phyloP scores from a whole-genome alignment of 2,888 invertebrate genomes.

The Hirtodrosophila histrioides region DNA sequence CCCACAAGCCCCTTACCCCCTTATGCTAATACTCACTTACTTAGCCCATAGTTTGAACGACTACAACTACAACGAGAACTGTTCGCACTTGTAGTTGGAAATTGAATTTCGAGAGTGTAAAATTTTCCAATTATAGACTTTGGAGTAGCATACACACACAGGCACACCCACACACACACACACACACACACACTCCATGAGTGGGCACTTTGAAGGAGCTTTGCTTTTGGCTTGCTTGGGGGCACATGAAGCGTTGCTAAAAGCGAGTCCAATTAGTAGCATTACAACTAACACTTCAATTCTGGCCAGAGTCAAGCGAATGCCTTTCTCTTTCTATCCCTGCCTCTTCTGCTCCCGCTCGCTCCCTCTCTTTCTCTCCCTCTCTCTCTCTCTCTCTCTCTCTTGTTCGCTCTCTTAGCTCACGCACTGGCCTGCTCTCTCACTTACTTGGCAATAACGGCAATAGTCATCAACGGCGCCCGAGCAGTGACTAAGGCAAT shows the following conservation, averaged over 20 bases:
- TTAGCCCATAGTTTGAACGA: conserved; percentile 36
- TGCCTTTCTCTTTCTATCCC: not conserved
- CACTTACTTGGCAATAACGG: conserved; percentile 68
- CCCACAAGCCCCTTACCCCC: not conserved
- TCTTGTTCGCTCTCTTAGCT: not conserved
- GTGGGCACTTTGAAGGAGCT: conserved; percentile 57
- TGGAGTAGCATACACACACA: conserved; percentile 27
- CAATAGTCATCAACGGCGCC: conserved; percentile 67
- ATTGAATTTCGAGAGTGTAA: conserved; percentile 77
- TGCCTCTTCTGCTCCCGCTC: not conserved
- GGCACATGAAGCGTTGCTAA: conserved; percentile 71
- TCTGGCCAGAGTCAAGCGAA: conserved; percentile 49
- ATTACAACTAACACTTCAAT: conserved; percentile 81
- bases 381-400: not conserved
- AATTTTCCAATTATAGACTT: conserved; percentile 80
- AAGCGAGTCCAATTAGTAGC: conserved; percentile 82
- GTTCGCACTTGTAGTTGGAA: conserved; percentile 39
- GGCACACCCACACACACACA: conserved; percentile 1
- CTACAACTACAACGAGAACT: conserved; percentile 11
- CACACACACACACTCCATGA: conserved; percentile 23
- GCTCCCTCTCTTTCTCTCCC: not conserved
- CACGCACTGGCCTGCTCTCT: conserved; percentile 20
- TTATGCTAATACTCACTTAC: conserved; percentile 43
- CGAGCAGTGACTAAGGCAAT: conserved; percentile 60
- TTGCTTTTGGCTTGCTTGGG: conserved; percentile 52